Base-by-base conservation (phyloP, 2,113 vertebrate species). In the Cromileptes altivelis region DNA sequence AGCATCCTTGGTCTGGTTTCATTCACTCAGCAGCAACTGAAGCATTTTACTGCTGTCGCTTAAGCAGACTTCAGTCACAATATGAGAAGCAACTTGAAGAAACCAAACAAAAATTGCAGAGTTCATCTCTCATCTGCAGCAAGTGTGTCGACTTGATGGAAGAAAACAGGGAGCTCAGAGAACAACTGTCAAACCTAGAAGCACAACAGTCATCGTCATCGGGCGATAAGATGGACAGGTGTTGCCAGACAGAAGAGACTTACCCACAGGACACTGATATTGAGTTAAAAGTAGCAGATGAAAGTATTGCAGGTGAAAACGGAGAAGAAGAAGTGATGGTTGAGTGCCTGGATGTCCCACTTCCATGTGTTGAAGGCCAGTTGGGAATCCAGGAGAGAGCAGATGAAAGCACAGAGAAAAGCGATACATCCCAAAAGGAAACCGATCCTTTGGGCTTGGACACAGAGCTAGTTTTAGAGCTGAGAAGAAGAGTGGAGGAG, bases 21-120 rank as follows among this genome's bases (percentile, higher is more conserved):
- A 3, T 91, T n/a, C 85, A 89, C 73, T 86, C 84, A 0, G 87
- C 88, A 1, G 88, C 85, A 1, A 72, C 87, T 6, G 93, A 95
- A 68, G 85, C 92, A 0, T 19, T 93, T 2, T 80, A 52, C 65
- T 84, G 88, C 81, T 86, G 50, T 30, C 78, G 19, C 1, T 12
- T 93, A 13, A 14, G 33, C 50, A 55, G 55, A 15, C 80, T 89
- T 25, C 81, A n/a, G 30, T 33, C 71, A 0, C 57, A 21, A 30
- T 47, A 64, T 10, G 25, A 75, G 27, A 70, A 58, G 13, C 13
- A 55, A 0, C 56, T 73, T 0, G 49, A 85, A 5, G 75, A 85
- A 40, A 57, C 60, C 56, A 68, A 79, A 52, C 65, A 45, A 61
- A 42, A n/a, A 13, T 70, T 15, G 19, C 60, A 23, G 30, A 3